Evolutionary conservation across 2,888 invertebrate species (phyloP), one percentile per base, ranked within the genome.

Genomic region (Strigamia maritima): DNA sequence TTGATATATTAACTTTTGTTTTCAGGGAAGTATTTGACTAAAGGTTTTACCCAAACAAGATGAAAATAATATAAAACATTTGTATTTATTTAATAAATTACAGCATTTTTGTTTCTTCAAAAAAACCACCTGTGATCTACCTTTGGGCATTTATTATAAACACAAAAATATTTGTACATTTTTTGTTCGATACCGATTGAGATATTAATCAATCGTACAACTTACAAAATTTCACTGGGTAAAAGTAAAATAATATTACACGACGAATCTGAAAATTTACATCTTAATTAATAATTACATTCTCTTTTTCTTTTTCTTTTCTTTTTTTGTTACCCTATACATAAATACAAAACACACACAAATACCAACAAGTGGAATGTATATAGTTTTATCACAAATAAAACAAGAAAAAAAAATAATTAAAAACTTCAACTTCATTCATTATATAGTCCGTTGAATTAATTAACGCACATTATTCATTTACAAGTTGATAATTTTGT

Each of bases 101-200:
- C 4, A 35, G 10, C 35, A 35, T 35, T 35, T 35, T 4, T 35
- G 10, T 35, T 35, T 35, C 4, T 16, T 74, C 16, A 24, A 74
- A 8, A 74, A 22, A 14, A 14, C 22, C 74, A 74, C 26, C 22
- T 74, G 74, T 74, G 16, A 74, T 74, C 26, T 74, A 28, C 24
- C 26, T 28, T 14, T 74, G n/a, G 31, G 26, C 31, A 74, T 28
- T 28, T 28, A 74, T 74, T 74, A 74, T 16, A 74, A 74, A 74
- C 26, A 74, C 26, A 74, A 74, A 74, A 74, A 74, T 74, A 74
- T 28, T 28, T 24, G 24, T 49, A 49, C 49, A 49, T 49, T 14
- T 49, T 40, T 49, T 49, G n/a, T 49, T 49, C 14, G 19, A n/a
- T 49, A 49, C 60, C 60, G 19, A 60, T 7, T n/a, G n/a, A n/a